These are phyloP conservation scores for Chondrosia reniformis DNA, from an alignment of 37 sponge, comb jelly and placozoan species.

Conservation along the genomic window DNA sequence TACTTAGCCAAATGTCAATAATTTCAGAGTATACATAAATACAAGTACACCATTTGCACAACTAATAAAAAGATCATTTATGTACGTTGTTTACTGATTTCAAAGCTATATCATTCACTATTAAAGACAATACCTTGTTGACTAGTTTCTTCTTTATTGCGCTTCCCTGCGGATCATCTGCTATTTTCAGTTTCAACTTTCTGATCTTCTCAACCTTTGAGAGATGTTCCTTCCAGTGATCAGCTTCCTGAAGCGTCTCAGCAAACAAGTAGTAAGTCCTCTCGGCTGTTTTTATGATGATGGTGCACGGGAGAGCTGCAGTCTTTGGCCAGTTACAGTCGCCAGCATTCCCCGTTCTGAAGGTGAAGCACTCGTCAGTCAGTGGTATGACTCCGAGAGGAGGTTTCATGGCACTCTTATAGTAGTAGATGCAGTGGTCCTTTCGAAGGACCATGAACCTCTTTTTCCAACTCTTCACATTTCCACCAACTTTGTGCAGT, in stretches of 20 bases:
- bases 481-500: constrained; percentile 57
- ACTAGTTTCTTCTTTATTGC: background rate
- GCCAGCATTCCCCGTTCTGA: constrained; percentile 22
- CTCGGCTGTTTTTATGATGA: constrained; percentile 38
- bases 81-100: too few species aligned
- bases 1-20: too few species aligned
- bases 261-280: constrained; percentile 54
- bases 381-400: constrained; percentile 52
- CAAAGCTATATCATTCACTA: too few species aligned
- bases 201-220: constrained; percentile 5
- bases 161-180: background rate
- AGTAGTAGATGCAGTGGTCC: constrained; percentile 66
- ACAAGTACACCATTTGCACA: too few species aligned
- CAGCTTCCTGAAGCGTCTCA: constrained; percentile 34
- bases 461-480: constrained; percentile 69
- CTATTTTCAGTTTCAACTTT: background rate
- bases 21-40: too few species aligned
- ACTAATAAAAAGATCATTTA: too few species aligned
- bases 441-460: constrained; percentile 50
- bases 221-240: constrained; percentile 53
- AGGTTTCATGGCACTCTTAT: constrained; percentile 48
- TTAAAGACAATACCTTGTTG: too few species aligned
- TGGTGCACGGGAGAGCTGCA: constrained; percentile 20
- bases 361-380: constrained; percentile 34
- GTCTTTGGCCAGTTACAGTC: constrained; percentile 59